phyloP scores from a whole-genome alignment of 2,888 invertebrate species.

The Lepidonotus clava region DNA sequence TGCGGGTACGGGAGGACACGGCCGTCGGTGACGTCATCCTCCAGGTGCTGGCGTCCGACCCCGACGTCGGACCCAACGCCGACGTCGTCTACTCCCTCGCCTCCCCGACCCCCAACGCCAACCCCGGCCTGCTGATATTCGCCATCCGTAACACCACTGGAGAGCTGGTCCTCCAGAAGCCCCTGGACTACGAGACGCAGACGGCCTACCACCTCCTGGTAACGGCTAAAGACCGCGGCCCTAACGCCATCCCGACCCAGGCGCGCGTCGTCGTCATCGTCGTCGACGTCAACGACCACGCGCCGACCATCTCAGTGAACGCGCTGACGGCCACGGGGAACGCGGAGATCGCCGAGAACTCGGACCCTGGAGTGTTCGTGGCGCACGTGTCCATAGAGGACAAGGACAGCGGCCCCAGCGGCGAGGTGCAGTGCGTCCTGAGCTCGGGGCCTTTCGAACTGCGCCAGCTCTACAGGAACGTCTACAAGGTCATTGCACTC shows the following conservation, averaged over 20 bases:
- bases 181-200: conserved; percentile 36
- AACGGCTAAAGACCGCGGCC: conserved; percentile 48
- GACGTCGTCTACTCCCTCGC: conserved; percentile 33
- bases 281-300: conserved; percentile 51
- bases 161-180: conserved; percentile 31
- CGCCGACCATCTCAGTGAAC: conserved; percentile 30
- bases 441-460: conserved; percentile 48
- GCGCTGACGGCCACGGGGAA: conserved; percentile 40
- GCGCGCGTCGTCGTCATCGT: conserved; percentile 47
- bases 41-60: conserved; percentile 30
- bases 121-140: conserved; percentile 16
- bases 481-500: conserved; percentile 51
- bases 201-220: conserved; percentile 44
- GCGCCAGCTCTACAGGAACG: conserved; percentile 11
- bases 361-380: conserved; percentile 54
- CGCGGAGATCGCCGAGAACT: conserved; percentile 58
- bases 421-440: conserved; percentile 38
- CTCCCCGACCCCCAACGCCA: conserved; percentile 23
- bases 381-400: conserved; percentile 55
- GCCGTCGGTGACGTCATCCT: conserved; percentile 45
- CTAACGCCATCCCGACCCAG: conserved; percentile 46
- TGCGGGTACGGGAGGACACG: conserved; percentile 38
- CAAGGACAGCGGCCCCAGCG: conserved; percentile 53
- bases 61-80: conserved; percentile 31
- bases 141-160: conserved; percentile 53